A percentile compares a stretch with the other conserved stretches of the same genome.
phyloP scores from a whole-genome alignment of 2,797 vertebrate species.

The Moxostoma hubbsi region DNA sequence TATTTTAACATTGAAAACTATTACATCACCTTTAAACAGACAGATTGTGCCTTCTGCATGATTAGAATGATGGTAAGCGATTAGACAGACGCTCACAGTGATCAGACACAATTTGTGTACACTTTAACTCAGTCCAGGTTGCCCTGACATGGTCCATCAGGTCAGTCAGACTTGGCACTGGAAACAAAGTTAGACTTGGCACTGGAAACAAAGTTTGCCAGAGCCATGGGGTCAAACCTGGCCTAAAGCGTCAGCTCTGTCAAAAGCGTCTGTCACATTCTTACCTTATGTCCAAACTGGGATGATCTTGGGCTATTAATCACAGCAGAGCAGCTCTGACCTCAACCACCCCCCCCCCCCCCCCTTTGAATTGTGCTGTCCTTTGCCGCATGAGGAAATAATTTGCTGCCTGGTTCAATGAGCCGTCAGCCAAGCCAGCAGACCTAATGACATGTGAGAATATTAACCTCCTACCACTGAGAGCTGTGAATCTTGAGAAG shows the following conservation, averaged over 20 bases:
- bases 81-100: conserved; percentile 64
- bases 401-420: conserved; percentile 96
- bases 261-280: conserved; percentile 89
- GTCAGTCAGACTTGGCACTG: conserved; percentile 77
- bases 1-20: too few relatives aligned
- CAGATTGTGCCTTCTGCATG: neutral
- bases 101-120: conserved; percentile 66
- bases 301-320: conserved; percentile 92
- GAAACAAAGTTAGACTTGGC: too few relatives aligned
- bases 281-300: conserved; percentile 85
- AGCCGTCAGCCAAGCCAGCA: conserved; percentile 90
- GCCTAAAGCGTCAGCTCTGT: conserved; percentile 91
- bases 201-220: conserved; percentile 81
- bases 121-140: conserved; percentile 63
- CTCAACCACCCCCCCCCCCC: conserved; percentile 82
- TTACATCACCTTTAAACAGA: neutral
- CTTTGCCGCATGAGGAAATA: conserved; percentile 91
- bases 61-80: conserved; percentile 11
- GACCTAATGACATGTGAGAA: conserved; percentile 99
- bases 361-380: conserved; percentile 91
- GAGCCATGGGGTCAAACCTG: conserved; percentile 81
- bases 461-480: conserved; percentile 97
- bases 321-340: conserved; percentile 87
- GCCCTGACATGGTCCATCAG: conserved; percentile 74
- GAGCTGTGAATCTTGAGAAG: conserved; percentile 93